phyloP scores from a whole-genome alignment of 2,113 vertebrate genomes.

The Erpornis zantholeuca region DNA sequence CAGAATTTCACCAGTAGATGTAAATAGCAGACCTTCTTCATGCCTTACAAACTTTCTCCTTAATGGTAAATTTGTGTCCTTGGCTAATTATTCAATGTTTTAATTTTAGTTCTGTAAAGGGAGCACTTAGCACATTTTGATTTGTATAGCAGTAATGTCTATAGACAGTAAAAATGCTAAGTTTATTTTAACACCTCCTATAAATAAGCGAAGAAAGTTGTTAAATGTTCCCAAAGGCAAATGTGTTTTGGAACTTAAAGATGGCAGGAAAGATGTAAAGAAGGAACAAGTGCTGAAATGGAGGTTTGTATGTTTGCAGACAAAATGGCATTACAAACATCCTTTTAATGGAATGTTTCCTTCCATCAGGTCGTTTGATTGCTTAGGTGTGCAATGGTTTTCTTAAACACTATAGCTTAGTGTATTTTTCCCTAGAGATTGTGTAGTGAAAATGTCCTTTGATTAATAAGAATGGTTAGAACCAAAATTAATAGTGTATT shows the following conservation, averaged over 20 bases:
- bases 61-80: conserved; percentile 81
- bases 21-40: conserved; percentile 98
- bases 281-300: not conserved
- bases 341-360: not conserved
- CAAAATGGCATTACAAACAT: not conserved
- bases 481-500: not conserved
- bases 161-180: not conserved
- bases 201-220: not conserved
- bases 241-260: not conserved
- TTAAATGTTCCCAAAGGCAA: not conserved
- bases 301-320: not conserved
- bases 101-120: not conserved
- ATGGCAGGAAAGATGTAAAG: not conserved
- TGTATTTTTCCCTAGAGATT: not conserved
- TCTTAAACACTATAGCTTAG: accelerated
- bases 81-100: not conserved
- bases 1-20: conserved; percentile 96
- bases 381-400: not conserved
- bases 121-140: not conserved
- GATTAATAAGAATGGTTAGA: not conserved
- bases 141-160: not conserved
- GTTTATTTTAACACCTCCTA: not conserved
- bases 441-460: not conserved
- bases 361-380: not conserved
- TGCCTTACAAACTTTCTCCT: conserved; percentile 98